Percentiles rank a stretch among this genome's conserved stretches.
Conservation (phyloP, 2,888 invertebrate genomes). For the Rhagonycha fulva region DNA sequence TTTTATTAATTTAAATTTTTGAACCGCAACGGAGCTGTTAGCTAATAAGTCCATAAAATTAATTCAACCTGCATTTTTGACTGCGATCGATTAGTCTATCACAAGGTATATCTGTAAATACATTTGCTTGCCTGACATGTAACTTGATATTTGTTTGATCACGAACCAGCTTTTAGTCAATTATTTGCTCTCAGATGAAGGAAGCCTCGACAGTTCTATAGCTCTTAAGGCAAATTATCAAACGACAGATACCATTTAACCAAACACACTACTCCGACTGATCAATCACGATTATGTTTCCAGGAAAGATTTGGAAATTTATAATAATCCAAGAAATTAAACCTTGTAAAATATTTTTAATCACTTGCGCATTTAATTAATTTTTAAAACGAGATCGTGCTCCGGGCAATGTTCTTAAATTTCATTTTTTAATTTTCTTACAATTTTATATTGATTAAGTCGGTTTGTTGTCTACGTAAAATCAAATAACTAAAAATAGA, state of each 20-base stretch:
- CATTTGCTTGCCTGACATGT: background rate
- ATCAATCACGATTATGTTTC: background rate
- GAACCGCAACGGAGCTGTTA: too few relatives aligned
- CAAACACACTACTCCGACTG: background rate
- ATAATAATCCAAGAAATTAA: background rate
- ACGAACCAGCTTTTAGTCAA: background rate
- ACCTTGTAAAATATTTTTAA: background rate
- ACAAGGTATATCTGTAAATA: background rate
- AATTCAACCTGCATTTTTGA: background rate
- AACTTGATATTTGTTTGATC: background rate
- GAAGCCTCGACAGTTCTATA: background rate
- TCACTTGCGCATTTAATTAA: background rate
- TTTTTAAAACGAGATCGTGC: background rate
- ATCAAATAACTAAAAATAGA: background rate
- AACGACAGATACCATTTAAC: background rate
- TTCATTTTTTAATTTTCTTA: background rate
- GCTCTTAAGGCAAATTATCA: background rate
- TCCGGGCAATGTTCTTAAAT: background rate
- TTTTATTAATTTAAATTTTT: too few relatives aligned
- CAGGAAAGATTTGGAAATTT: background rate
- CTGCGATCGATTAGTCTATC: background rate
- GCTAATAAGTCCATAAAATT: background rate
- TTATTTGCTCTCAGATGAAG: background rate
- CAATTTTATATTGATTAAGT: background rate
- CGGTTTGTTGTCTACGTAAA: background rate